Conservation (phyloP, 2,113 vertebrate genomes). For the Mola mola region DNA sequence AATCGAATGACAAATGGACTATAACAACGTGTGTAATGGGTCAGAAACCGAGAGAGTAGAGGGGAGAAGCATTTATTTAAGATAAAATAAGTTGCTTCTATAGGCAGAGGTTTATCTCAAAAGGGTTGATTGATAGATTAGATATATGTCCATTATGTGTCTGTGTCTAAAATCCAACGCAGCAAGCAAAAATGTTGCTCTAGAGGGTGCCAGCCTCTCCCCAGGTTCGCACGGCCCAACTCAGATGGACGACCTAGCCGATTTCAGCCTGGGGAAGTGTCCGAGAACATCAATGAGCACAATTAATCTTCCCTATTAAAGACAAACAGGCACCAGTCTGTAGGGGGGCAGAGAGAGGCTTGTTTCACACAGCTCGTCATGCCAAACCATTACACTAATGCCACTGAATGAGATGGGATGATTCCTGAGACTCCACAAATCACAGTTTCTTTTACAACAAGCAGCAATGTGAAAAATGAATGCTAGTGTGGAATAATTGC, state of each 20-base stretch:
- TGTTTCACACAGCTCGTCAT: too few species aligned
- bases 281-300: constrained; percentile 78
- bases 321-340: constrained; percentile 70
- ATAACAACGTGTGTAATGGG: constrained; percentile 7
- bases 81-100: constrained; percentile 24
- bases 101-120: constrained; percentile 23
- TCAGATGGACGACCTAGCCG: constrained; percentile 57
- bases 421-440: constrained; percentile 55
- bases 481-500: constrained; percentile 51
- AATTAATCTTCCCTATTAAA: constrained; percentile 80
- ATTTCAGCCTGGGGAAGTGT: constrained; percentile 54
- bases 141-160: constrained; percentile 15
- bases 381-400: too few species aligned
- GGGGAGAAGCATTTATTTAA: constrained; percentile 34
- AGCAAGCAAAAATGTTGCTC: background rate
- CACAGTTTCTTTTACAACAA: constrained; percentile 58
- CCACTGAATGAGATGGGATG: constrained; percentile 18
- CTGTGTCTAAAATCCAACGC: constrained; percentile 10
- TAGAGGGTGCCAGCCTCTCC: constrained; percentile 1
- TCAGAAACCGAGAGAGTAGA: constrained; percentile 9
- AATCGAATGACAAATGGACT: constrained; percentile 48
- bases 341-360: too few species aligned
- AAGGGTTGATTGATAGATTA: constrained; percentile 42
- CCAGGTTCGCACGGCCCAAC: constrained; percentile 4
- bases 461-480: constrained; percentile 54